Percentiles rank a stretch among this genome's conserved stretches.
These are phyloP conservation scores for Noctua pronuba DNA, from an alignment of 2,888 invertebrate genomes.

Conservation along the genomic window DNA sequence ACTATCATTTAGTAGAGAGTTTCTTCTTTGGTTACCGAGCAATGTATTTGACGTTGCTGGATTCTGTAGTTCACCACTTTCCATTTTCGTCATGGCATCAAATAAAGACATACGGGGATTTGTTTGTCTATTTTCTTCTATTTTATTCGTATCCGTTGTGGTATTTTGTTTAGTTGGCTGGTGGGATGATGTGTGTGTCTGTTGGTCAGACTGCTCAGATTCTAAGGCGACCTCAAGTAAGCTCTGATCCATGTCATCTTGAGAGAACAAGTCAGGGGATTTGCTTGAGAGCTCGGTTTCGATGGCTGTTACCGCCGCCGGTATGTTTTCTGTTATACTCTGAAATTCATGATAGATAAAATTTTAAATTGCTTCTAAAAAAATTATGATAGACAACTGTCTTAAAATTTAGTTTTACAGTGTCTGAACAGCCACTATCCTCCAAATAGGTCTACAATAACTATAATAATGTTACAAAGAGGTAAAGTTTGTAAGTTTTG, in stretches of 20 bases:
- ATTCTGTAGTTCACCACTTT: conserved; percentile 60
- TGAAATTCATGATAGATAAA: conserved; percentile 64
- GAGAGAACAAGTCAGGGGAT: conserved; percentile 82
- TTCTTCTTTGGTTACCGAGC: conserved; percentile 61
- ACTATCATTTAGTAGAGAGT: conserved; percentile 37
- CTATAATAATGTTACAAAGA: neutral
- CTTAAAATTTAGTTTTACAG: neutral
- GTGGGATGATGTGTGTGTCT: conserved; percentile 50
- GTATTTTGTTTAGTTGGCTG: neutral
- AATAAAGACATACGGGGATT: conserved; percentile 49
- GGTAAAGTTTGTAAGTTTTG: neutral
- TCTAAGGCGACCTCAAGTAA: conserved; percentile 72
- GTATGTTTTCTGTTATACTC: conserved; percentile 65
- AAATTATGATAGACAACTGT: neutral
- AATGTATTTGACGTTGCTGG: conserved; percentile 71
- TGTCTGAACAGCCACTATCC: no score
- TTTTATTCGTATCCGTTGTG: conserved; percentile 3
- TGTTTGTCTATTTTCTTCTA: conserved; percentile 15
- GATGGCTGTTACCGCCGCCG: conserved; percentile 41
- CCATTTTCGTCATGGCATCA: conserved; percentile 59
- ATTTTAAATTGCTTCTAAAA: neutral
- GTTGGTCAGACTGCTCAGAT: conserved; percentile 77
- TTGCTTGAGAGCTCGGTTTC: conserved; percentile 54
- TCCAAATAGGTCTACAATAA: no score
- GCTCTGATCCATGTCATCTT: conserved; percentile 73